phyloP scores from a whole-genome alignment of 2,113 vertebrate genomes.

The Carassius auratus region DNA sequence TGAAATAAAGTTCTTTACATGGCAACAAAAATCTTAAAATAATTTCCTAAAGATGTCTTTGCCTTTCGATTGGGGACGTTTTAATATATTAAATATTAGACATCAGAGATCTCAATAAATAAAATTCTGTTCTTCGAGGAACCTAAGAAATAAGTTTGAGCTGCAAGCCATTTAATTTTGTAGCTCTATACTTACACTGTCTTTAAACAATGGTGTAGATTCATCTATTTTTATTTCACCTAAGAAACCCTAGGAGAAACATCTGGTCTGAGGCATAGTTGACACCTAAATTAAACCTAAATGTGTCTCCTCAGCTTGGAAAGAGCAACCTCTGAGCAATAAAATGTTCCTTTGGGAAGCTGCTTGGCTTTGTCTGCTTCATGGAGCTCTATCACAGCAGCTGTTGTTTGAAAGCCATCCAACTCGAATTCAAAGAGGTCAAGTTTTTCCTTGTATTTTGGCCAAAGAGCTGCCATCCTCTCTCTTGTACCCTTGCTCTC shows the following conservation, averaged over 20 bases:
- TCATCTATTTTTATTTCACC: not conserved
- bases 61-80: no score
- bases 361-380: not conserved
- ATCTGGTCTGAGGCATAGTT: not conserved
- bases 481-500: not conserved
- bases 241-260: not conserved
- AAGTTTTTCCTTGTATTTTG: slow-evolving; percentile 14
- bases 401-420: slow-evolving; percentile 4
- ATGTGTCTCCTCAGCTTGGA: not conserved
- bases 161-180: not conserved
- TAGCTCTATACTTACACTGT: not conserved
- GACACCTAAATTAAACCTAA: slow-evolving; percentile 12
- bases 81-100: no score
- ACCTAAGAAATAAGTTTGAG: not conserved
- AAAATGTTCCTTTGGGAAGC: not conserved
- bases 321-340: not conserved
- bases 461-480: not conserved
- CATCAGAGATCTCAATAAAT: no score
- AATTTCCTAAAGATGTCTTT: no score
- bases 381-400: slow-evolving; percentile 20
- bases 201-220: not conserved
- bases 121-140: not conserved
- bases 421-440: not conserved
- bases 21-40: no score
- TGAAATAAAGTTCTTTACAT: no score